Percentiles rank a stretch among this genome's conserved stretches.
Conservation (phyloP, 1,140 invertebrate genomes). For the Eriocheir sinensis region DNA sequence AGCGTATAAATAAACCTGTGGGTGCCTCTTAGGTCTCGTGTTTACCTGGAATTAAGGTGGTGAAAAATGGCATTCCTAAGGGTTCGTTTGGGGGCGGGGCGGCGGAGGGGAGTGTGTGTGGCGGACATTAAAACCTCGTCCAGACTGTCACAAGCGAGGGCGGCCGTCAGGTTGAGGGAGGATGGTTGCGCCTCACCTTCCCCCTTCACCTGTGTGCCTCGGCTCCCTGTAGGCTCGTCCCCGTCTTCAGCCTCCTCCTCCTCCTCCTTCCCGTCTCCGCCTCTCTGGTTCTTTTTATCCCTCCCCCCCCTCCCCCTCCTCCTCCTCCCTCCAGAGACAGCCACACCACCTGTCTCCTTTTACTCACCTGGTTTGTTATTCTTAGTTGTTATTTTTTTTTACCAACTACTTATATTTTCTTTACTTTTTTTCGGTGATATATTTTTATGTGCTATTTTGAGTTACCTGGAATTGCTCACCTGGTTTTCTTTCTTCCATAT, state of each 20-base stretch:
- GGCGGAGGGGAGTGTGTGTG: background rate
- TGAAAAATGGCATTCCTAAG: slow-evolving; percentile 24
- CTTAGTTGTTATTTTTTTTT: background rate
- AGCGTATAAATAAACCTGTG: background rate
- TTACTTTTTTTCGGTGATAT: background rate
- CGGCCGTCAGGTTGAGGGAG: too few species aligned
- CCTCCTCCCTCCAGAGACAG: background rate
- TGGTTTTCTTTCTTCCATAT: too few species aligned
- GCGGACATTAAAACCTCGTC: slow-evolving; percentile 13
- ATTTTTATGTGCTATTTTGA: too few species aligned
- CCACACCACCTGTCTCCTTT: background rate
- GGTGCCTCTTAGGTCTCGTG: background rate
- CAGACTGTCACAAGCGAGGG: too few species aligned
- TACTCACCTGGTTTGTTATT: background rate
- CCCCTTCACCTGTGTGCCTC: too few species aligned
- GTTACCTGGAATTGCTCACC: too few species aligned
- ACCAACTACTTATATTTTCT: background rate
- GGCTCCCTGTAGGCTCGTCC: too few species aligned
- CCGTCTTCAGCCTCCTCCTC: slow-evolving; percentile 27
- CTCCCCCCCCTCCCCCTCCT: background rate
- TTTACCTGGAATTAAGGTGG: background rate
- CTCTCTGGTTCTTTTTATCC: background rate
- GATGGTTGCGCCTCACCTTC: too few species aligned
- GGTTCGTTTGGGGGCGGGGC: slow-evolving; percentile 9
- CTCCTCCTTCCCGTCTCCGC: slow-evolving; percentile 29